phyloP scores from a whole-genome alignment of 2,888 invertebrate species.

The Sepiola atlantica region DNA sequence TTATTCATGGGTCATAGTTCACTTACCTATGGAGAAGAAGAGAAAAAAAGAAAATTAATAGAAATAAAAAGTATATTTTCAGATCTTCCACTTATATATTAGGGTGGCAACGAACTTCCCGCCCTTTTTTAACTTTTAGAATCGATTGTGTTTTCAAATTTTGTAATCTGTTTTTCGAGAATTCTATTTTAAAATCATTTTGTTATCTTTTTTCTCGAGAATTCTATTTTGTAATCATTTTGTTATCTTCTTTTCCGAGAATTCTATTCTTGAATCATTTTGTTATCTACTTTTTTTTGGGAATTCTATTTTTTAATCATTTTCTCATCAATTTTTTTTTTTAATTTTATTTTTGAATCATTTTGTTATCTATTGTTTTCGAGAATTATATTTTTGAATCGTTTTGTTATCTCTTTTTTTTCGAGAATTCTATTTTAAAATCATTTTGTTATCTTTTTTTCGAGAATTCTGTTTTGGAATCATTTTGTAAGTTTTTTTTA shows the following conservation, averaged over 20 bases:
- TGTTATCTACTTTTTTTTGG: too few species aligned
- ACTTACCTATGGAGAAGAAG: background rate
- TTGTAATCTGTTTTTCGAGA: background rate
- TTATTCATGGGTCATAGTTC: background rate
- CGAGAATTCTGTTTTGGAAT: background rate
- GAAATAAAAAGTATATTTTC: background rate
- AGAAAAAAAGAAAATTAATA: background rate
- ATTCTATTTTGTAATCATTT: too few species aligned
- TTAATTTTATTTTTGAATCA: too few species aligned
- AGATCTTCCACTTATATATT: background rate
- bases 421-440: background rate
- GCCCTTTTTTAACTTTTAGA: background rate
- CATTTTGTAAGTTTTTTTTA: background rate
- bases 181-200: background rate
- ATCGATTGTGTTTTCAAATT: background rate
- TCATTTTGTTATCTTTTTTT: background rate
- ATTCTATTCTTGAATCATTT: too few species aligned
- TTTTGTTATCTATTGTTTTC: background rate
- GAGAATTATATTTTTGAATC: background rate
- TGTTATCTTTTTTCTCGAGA: too few species aligned
- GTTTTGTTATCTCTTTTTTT: too few species aligned
- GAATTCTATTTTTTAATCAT: too few species aligned
- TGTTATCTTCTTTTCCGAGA: too few species aligned
- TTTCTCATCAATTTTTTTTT: too few species aligned
- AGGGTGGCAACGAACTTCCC: background rate